These are phyloP conservation scores for Stenoptilia bipunctidactyla DNA, from an alignment of 2,888 invertebrate species.

Conservation along the genomic window DNA sequence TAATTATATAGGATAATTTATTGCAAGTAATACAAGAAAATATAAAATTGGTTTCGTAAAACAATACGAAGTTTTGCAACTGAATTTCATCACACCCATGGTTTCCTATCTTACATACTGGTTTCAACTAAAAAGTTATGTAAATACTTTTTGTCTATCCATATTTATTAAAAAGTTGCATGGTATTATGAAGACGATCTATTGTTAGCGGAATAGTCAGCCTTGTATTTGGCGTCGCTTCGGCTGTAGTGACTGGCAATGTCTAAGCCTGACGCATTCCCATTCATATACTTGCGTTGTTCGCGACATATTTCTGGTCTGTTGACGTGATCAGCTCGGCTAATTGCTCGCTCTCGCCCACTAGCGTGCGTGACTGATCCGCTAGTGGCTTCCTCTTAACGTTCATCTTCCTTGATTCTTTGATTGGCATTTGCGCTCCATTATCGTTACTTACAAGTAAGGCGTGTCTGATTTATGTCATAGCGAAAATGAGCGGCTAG, in stretches of 20 bases:
- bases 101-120: too few species aligned
- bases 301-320: conserved; percentile 35
- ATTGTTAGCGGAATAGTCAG: conserved; percentile 11
- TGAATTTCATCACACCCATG: too few species aligned
- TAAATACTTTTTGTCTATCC: too few species aligned
- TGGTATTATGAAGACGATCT: too few species aligned
- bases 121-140: too few species aligned
- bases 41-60: too few species aligned
- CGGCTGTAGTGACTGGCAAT: conserved; percentile 31
- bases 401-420: conserved; percentile 28
- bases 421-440: conserved; percentile 39
- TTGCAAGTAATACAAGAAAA: too few species aligned
- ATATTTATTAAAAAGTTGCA: too few species aligned
- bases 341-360: conserved; percentile 49
- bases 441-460: conserved; percentile 26
- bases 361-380: conserved; percentile 35
- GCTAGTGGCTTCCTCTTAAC: conserved; percentile 30
- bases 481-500: conserved; percentile 11
- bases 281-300: conserved; percentile 36
- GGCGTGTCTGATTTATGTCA: conserved; percentile 22
- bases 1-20: too few species aligned
- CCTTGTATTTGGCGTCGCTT: conserved; percentile 32
- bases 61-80: too few species aligned
- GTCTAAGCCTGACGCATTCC: conserved; percentile 25
- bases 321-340: conserved; percentile 34